phyloP scores from a whole-genome alignment of 2,888 invertebrate genomes.

The Caenorhabditis virilis region DNA sequence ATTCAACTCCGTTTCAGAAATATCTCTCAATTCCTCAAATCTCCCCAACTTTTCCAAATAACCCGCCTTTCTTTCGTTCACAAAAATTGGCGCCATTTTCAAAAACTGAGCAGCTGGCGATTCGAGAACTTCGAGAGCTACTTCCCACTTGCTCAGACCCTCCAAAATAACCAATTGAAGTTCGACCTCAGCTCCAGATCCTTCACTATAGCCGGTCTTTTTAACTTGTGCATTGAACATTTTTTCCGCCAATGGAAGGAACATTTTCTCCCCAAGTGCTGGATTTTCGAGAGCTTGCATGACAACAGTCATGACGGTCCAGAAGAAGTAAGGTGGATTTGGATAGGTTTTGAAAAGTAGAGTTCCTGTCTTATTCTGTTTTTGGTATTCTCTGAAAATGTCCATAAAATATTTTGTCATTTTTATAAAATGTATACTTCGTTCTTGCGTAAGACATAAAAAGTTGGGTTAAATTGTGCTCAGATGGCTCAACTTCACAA shows the following conservation, averaged over 20 bases:
- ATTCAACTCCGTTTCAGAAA: constrained; percentile 4
- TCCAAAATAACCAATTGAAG: constrained; percentile 87
- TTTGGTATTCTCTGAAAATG: constrained; percentile 38
- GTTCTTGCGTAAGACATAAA: constrained; percentile 91
- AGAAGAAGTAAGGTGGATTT: constrained; percentile 95
- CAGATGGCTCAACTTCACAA: constrained; percentile 81
- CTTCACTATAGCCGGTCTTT: constrained; percentile 20
- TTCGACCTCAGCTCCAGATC: constrained; percentile 76
- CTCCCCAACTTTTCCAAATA: constrained; percentile 7
- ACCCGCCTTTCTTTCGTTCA: constrained; percentile 13
- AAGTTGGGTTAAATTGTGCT: constrained; percentile 88
- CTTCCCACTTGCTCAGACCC: constrained; percentile 75
- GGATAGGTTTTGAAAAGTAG: constrained; percentile 86
- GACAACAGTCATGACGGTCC: constrained; percentile 95
- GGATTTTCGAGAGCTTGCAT: constrained; percentile 76
- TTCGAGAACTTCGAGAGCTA: constrained; percentile 12
- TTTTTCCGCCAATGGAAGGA: constrained; percentile 85
- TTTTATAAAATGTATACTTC: constrained; percentile 4
- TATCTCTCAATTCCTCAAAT: constrained; percentile 8
- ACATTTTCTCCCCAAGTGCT: constrained; percentile 75
- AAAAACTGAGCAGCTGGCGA: not conserved
- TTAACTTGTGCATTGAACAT: constrained; percentile 88
- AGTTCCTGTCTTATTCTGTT: constrained; percentile 79
- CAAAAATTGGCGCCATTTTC: constrained; percentile 14
- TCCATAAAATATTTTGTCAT: too few species aligned